Percentiles rank a stretch among this genome's conserved stretches.
These are phyloP conservation scores for Netelia inedita DNA, from an alignment of 2,888 invertebrate species.

Conservation along the genomic window DNA sequence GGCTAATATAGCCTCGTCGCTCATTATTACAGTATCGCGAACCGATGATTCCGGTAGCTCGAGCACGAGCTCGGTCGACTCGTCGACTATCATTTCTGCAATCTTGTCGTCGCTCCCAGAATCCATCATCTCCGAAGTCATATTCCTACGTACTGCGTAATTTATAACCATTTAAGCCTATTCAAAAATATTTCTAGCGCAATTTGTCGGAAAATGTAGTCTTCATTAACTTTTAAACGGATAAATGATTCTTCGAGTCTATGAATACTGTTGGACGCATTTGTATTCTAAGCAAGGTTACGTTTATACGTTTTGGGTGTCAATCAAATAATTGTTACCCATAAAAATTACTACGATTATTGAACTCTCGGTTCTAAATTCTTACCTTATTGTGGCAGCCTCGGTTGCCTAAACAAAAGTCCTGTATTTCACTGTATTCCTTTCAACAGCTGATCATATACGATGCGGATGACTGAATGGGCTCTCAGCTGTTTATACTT, in stretches of 20 bases:
- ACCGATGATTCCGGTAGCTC: conserved; percentile 34
- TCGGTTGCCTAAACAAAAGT: not conserved
- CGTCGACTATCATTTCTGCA: conserved; percentile 5
- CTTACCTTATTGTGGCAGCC: not conserved
- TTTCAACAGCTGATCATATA: not conserved
- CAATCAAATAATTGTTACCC: too few relatives aligned
- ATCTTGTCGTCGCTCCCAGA: not conserved
- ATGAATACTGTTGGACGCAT: too few relatives aligned
- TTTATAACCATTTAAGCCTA: too few relatives aligned
- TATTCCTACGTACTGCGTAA: too few relatives aligned
- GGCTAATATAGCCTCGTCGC: conserved; percentile 57
- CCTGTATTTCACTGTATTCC: not conserved
- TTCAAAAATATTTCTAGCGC: too few relatives aligned
- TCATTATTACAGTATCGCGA: conserved; percentile 30
- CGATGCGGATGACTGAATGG: conserved; percentile 16
- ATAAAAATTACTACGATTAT: too few relatives aligned
- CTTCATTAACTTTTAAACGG: too few relatives aligned
- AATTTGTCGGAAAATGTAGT: too few relatives aligned
- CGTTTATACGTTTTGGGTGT: not conserved
- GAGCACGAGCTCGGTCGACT: conserved; percentile 7
- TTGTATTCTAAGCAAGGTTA: not conserved
- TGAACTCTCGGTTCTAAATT: not conserved
- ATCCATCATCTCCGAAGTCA: conserved; percentile 57
- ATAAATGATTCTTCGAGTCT: too few relatives aligned
- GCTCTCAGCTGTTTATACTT: conserved; percentile 57